Evolutionary conservation across 1,140 invertebrate genomes (phyloP), one percentile per base, ranked within the genome.

Genomic region (Wiebesia pumilae): DNA sequence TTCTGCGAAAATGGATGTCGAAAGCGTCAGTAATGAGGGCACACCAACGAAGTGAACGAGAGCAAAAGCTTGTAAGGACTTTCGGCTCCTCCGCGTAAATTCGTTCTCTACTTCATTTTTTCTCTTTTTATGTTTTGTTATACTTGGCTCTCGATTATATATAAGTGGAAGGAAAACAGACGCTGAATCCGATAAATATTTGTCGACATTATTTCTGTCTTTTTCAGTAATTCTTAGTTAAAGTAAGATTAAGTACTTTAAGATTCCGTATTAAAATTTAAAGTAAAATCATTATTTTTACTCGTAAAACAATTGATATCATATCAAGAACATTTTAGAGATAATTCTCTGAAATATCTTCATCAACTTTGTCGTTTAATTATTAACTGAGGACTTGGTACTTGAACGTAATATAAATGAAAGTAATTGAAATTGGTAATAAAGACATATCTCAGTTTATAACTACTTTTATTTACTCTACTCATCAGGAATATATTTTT

Each of bases 11-110:
- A 84, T 84, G 82, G 82, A 84, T 84, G 71, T 65, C 35, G 71
- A 84, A 75, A 73, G 43, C 38, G 81, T 35, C 51, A 4, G 71
- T 84, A 84, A 84, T 84, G 82, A 84, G 82, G 71, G 82, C 73
- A 58, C 43, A 69, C 69, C n/a, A 73, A 16, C 38, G 78, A 4
- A 4, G 19, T 51, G 62, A 30, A 3, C 12, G 69, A 83, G 54
- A 84, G 83, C 51, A 84, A 84, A 84, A 84, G 83, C 83, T 84
- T 84, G 71, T 84, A 84, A 84, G 27, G 69, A 83, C 43, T 83
- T 83, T 83, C 10, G 40, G 51, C 51, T 75, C 30, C 69, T 75
- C 40, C 67, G 14, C 40, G n/a, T 33, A 67, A 35, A 54, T 58
- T 79, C 30, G 35, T 79, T 79, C 16, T 16, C 38, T 81, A 47